Evolutionary conservation across 2,113 vertebrate genomes (phyloP).

Genomic region (Neopipo cinnamomea): DNA sequence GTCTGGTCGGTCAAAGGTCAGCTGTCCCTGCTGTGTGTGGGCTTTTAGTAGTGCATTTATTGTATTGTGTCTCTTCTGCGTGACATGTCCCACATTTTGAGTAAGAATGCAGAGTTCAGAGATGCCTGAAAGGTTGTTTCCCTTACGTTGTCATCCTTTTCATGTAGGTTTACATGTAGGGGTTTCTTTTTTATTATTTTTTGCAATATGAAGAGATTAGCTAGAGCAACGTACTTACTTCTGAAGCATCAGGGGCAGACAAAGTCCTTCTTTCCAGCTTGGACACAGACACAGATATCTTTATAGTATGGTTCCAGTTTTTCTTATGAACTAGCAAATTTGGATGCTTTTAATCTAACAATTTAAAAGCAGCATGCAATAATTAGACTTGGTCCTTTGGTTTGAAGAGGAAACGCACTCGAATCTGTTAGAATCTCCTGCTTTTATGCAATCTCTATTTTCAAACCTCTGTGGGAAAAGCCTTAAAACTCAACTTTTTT

Average conservation of each 20-base stretch:
- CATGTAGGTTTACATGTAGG: fast-evolving
- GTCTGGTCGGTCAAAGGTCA: background rate
- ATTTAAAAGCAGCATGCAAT: background rate
- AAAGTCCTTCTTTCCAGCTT: background rate
- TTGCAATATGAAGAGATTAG: background rate
- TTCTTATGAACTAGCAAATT: background rate
- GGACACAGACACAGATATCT: background rate
- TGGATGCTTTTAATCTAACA: background rate
- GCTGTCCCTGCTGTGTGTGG: background rate
- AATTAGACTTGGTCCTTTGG: background rate
- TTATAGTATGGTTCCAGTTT: background rate
- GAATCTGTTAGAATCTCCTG: background rate
- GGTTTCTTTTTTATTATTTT: background rate
- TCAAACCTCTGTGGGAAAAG: background rate
- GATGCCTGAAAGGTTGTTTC: background rate
- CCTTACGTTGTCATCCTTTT: background rate
- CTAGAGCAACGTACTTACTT: background rate
- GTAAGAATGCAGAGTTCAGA: background rate
- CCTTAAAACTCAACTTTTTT: background rate
- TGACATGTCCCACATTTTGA: background rate
- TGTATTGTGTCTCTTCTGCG: background rate
- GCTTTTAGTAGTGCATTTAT: background rate
- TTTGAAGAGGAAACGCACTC: background rate
- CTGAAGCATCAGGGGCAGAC: background rate
- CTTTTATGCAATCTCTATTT: background rate